Evolutionary conservation across 2,113 vertebrate genomes (phyloP), one percentile per base, ranked within the genome.

Genomic region (Oncorhynchus clarkii): DNA sequence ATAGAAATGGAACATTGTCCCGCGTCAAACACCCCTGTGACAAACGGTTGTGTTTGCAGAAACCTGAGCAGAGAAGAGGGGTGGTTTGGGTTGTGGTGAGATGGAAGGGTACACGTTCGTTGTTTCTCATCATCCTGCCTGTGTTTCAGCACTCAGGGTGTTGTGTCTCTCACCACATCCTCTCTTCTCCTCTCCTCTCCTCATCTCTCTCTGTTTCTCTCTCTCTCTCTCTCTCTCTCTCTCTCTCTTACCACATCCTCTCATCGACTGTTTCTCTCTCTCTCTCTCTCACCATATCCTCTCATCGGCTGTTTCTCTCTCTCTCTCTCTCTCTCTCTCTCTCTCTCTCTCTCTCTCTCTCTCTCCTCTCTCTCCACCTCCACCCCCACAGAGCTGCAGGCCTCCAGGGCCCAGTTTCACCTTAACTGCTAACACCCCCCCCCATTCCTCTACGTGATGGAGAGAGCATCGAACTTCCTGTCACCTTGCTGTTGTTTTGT

Each of bases 71-170:
- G 16, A 6, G 13, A 66, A 45, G 1, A 4, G 31, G 81, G 85
- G 18, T 51, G 49, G 49, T 4, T 51, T 51, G 49, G 9, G 8
- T 74, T 83, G 88, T 16, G 88, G 88, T 76, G 3, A 84, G 72
- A 73, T 4, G 60, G 82, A 77, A 77, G 75, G 71, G 72, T 74
- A 45, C 39, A 45, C 0, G 39, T 9, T 39, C 2, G 1, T 31
- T 1, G 24, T 83, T 87, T 85, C 80, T 84, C 73, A 49, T 79
- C 72, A 71, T 11, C 1, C 66, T 29, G 70, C 48, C 4, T 3
- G 2, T 57, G 66, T 6, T 81, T 78, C 80, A 80, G 68, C 73
- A 1, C 31, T 34, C 31, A 34, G 31, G 31, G 66, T 57, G 34
- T 2, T 18, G 2, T 34, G 6, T 34, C 34, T 39, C 34, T 39